Evolutionary conservation across 2,888 invertebrate species (phyloP), one percentile per base, ranked within the genome.

Genomic region (Metallyticus violacea): DNA sequence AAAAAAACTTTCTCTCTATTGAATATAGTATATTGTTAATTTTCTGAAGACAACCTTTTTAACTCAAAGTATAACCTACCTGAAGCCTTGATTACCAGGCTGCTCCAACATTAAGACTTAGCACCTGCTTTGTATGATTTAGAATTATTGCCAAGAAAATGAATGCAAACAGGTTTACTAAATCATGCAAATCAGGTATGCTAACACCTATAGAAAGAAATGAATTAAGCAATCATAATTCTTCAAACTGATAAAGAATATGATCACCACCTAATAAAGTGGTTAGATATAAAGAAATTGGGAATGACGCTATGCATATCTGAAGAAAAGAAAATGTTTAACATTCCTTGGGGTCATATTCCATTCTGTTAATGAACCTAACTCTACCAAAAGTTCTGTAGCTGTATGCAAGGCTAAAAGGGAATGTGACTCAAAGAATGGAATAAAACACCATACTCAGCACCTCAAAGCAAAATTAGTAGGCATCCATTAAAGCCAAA

Each of bases 171-270:
- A n/a, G n/a, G n/a, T n/a, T 62, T 1, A 62, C 15, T 62, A 62
- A 62, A 62, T 62, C 40, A 62, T 7, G 22, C 40, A 15, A 15
- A 22, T 62, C 40, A 62, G 40, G 40, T 62, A 15, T 15, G 40
- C 40, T 62, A 22, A 62, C 9, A 62, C 22, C 22, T 62, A 62
- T 62, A 62, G 40, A 62, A 62, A 62, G 40, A 62, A 62, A 15
- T 62, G 3, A 62, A 62, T 62, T 62, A 62, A 62, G 40, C 40
- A 62, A 62, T 62, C 40, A 62, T 15, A 62, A 62, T 62, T 62
- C 40, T 79, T n/a, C 15, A 85, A 85, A 27, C 27, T 86, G 86
- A 86, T 86, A 86, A 86, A 86, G 86, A 86, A 86, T 86, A 86
- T 86, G 86, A 86, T 86, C 86, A 82, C 79, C 83, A 77, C 26